Evolutionary conservation across 2,113 vertebrate genomes (phyloP), one percentile per base, ranked within the genome.

Genomic region (Salvelinus fontinalis): DNA sequence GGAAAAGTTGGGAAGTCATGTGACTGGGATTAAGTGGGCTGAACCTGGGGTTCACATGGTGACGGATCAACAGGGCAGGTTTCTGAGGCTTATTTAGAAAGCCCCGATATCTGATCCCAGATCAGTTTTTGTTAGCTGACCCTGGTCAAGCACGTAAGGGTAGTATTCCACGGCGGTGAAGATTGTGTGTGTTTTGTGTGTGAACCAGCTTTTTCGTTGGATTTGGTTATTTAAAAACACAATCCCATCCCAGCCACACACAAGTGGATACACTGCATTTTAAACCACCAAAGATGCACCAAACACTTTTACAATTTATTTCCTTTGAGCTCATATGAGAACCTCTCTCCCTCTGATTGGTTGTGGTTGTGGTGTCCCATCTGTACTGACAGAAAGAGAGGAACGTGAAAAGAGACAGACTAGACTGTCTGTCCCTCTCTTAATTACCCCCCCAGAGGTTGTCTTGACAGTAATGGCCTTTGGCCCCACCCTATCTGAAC

Each of bases 21-120:
- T 90, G 92, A 91, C 71, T 71, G 48, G 84, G 84, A 91, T 89
- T 89, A 87, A 86, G 83, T 87, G 77, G 12, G 79, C 81, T 80
- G 76, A 75, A 81, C 71, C 74, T 66, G 51, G 75, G 67, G 73
- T 76, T 90, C 89, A 90, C 87, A 87, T 90, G 88, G 81, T 84
- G 77, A 67, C 18, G 78, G 71, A 71, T 78, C 79, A 78, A 71
- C 54, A n/a, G 71, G 73, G 59, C 78, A 71, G 57, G 75, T 60
- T 76, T 70, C 54, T 7, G 8, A 18, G 11, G 39, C 20, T 49
- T 22, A 13, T 44, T 8, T n/a, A 22, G 26, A 84, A 14, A 18
- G 62, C 62, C 22, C n/a, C 29, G 60, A 75, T 81, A 72, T 84
- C 68, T 81, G 75, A 79, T 75, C 54, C 67, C 3, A 29, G 70